Evolutionary conservation across 2,888 invertebrate species (phyloP), one percentile per base, ranked within the genome.

Genomic region (Gerosis bhagava): DNA sequence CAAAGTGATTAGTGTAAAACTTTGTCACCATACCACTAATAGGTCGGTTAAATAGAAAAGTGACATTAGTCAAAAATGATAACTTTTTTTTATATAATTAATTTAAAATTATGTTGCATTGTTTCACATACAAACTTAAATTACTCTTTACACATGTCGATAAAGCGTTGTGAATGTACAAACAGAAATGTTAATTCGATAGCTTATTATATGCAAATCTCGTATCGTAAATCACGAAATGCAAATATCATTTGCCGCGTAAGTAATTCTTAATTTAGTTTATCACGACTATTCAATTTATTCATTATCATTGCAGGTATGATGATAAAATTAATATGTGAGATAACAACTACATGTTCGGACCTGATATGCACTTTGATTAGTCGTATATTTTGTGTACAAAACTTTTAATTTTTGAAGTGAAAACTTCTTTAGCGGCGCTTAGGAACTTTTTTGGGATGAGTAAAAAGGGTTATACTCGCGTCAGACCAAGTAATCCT

Each of bases 181-280:
- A 70, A 67, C 52, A 60, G 64, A 67, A 75, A 50, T 76, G 67
- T 66, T 72, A 69, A 69, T 73, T 61, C 70, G 62, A 71, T 70
- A 68, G 63, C 64, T 67, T 66, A 76, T 76, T 79, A 77, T 70
- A 77, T 76, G 73, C 67, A 75, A 73, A 79, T 74, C 67, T 67
- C 62, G 67, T 70, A 67, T 65, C 67, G 65, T 70, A 70, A 63
- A 60, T 46, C 62, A 63, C 60, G 66, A 59, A 43, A 31, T 22
- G 36, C 29, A 31, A 31, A 45, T 45, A 29, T 16, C 37, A 31
- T 45, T 29, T 37, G 21, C 11, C 11, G 24, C 17, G 36, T 24
- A 24, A 16, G 22, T 24, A 29, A 7, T 24, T 45, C 44, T 45
- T 37, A 45, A 45, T 45, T 37, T 45, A 36, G 36, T 22, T 44